Base-by-base conservation (phyloP, 2,113 vertebrate genomes). In the Leptocoma aspasia region DNA sequence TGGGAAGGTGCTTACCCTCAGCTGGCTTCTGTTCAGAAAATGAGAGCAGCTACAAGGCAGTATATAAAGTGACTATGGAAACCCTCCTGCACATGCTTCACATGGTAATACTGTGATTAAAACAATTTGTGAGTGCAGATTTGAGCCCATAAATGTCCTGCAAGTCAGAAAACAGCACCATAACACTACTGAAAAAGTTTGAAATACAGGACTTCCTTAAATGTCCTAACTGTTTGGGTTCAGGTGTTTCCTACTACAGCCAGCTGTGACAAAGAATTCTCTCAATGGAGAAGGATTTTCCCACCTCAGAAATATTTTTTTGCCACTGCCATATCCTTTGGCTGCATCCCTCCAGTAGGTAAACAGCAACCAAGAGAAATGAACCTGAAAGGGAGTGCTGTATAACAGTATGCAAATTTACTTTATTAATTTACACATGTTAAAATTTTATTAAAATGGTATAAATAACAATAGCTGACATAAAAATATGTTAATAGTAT, bases 41-140 rank as follows among this genome's bases (percentile, higher is more conserved):
- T 37, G 30, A 53, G 50, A 65, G 86, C 47, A 92, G 42, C 45
- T 66, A 64, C 53, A 78, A 76, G 60, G 66, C 78, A 82, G 28
- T 8, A 28, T 45, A 39, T 39, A 44, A 79, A 69, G 27, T 27
- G 27, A 73, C 35, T n/a, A 7, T 35, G 60, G 66, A 54, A 70
- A 63, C 0, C 0, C 60, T 70, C 60, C 69, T 77, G 37, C 19
- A 24, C 0, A 0, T 50, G 68, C 63, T 89, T 90, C 35, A 7
- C 20, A 15, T 2, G 0, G 10, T 50, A 30, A 35, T 69, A 30
- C 50, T n/a, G 35, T 33, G 19, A 77, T 14, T 50, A 52, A 77
- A 90, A 83, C 31, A 69, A 73, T 11, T n/a, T 65, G 13, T 41
- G 39, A 57, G 30, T 84, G 47, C 39, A 37, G 24, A 87, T 79